phyloP scores from a whole-genome alignment of 2,888 invertebrate species.

The Archips crataeganus region DNA sequence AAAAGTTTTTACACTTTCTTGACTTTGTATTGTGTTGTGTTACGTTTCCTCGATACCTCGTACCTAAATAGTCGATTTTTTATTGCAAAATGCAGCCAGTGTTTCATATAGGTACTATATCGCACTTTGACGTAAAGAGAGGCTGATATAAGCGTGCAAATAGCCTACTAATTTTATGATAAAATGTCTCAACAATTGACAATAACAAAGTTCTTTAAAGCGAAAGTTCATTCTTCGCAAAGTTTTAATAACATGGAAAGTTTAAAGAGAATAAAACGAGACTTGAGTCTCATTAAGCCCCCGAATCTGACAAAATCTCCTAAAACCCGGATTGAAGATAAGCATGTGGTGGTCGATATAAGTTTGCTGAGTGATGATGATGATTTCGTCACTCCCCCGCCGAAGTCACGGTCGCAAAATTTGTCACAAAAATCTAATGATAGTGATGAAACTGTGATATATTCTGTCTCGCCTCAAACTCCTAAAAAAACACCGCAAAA shows the following conservation, averaged over 20 bases:
- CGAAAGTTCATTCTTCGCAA: conserved; percentile 44
- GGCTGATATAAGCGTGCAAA: background rate
- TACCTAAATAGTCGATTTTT: no score
- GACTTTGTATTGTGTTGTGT: no score
- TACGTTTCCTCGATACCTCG: no score
- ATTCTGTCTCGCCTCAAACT: conserved; percentile 50
- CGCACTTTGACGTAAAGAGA: background rate
- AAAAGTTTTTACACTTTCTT: no score
- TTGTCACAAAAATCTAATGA: conserved; percentile 30
- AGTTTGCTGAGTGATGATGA: conserved; percentile 54
- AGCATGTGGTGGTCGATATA: conserved; percentile 50
- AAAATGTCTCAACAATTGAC: conserved; percentile 54
- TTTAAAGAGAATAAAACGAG: conserved; percentile 53
- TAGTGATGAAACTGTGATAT: conserved; percentile 50
- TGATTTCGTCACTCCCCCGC: conserved; percentile 30
- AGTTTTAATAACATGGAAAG: conserved; percentile 44
- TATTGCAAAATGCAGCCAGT: no score
- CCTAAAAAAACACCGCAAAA: conserved; percentile 35
- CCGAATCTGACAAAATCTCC: conserved; percentile 51
- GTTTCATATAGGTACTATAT: background rate
- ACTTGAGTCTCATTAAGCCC: conserved; percentile 53
- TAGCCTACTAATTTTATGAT: background rate
- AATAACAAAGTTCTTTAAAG: conserved; percentile 56
- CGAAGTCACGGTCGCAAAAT: conserved; percentile 16
- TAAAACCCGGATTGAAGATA: conserved; percentile 45